These are phyloP conservation scores for Rhincodon typus DNA, from an alignment of 2,797 vertebrate species.

Conservation along the genomic window DNA sequence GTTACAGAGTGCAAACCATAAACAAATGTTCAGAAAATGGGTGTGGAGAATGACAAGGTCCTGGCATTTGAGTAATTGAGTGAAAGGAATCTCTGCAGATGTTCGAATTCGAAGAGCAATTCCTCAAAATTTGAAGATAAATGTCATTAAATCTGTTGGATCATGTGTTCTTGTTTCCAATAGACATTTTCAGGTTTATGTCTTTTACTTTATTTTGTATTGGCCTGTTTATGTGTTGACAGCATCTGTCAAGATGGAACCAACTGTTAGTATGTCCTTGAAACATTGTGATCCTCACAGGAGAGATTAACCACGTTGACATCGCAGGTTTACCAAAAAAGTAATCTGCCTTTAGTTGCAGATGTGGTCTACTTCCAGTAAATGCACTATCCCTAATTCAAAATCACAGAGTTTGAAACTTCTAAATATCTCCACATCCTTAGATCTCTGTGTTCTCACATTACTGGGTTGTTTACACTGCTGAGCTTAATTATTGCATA, in stretches of 20 bases:
- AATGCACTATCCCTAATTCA: not conserved
- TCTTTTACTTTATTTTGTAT: not conserved
- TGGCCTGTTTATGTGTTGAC: not conserved
- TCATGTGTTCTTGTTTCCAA: not conserved
- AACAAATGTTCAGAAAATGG: not conserved
- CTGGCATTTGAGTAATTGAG: not conserved
- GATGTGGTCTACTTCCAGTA: not conserved
- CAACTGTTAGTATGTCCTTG: not conserved
- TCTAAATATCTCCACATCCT: not conserved
- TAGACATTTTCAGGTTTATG: not conserved
- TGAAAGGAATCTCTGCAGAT: not conserved
- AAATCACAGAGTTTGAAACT: not conserved
- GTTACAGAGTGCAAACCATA: not conserved
- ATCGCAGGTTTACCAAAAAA: not conserved
- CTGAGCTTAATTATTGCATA: not conserved
- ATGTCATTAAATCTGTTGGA: not conserved
- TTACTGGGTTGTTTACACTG: not conserved
- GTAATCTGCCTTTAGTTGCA: not conserved
- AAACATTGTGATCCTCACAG: not conserved
- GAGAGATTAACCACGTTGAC: not conserved
- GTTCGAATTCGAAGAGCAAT: not conserved
- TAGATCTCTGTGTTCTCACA: not conserved
- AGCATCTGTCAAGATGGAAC: not conserved
- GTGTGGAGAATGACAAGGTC: not conserved
- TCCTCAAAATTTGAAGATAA: not conserved